phyloP scores from a whole-genome alignment of 2,113 vertebrate species.

The Motacilla tschutschensis region DNA sequence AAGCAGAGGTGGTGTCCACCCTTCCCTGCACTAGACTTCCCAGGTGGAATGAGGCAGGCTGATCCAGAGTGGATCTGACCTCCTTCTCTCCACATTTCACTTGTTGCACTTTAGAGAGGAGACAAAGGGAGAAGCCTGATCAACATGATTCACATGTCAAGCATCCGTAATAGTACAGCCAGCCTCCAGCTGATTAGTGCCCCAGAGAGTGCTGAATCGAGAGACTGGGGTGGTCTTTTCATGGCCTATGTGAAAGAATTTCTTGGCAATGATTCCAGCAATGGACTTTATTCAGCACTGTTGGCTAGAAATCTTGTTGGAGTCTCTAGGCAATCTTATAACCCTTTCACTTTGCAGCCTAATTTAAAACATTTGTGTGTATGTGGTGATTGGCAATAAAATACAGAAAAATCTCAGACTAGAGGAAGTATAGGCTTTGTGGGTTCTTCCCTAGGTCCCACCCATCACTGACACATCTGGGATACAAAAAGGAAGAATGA shows the following conservation, averaged over 20 bases:
- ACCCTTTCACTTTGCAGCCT: constrained; percentile 16
- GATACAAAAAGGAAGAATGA: background rate
- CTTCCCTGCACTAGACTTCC: background rate
- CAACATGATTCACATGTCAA: background rate
- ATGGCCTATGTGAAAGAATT: constrained; percentile 28
- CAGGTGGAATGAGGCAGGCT: background rate
- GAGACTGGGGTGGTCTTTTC: constrained; percentile 25
- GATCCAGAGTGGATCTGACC: background rate
- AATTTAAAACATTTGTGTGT: constrained; percentile 39
- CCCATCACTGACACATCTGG: background rate
- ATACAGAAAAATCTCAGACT: constrained; percentile 3
- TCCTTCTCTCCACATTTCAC: background rate
- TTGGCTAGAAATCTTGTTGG: constrained; percentile 24
- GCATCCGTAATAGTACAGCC: background rate
- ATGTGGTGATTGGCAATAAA: constrained; percentile 24
- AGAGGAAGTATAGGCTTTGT: constrained; percentile 13
- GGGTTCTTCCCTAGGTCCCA: background rate
- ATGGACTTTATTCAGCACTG: constrained; percentile 18
- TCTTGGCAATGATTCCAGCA: constrained; percentile 35
- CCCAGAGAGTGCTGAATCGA: background rate
- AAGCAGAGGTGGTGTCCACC: background rate
- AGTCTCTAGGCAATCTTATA: constrained; percentile 40
- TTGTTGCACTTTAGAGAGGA: background rate
- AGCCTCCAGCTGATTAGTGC: background rate
- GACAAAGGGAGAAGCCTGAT: background rate